Evolutionary conservation across 2,888 invertebrate genomes (phyloP).

Genomic region (Xestoiulus laeticollis): DNA sequence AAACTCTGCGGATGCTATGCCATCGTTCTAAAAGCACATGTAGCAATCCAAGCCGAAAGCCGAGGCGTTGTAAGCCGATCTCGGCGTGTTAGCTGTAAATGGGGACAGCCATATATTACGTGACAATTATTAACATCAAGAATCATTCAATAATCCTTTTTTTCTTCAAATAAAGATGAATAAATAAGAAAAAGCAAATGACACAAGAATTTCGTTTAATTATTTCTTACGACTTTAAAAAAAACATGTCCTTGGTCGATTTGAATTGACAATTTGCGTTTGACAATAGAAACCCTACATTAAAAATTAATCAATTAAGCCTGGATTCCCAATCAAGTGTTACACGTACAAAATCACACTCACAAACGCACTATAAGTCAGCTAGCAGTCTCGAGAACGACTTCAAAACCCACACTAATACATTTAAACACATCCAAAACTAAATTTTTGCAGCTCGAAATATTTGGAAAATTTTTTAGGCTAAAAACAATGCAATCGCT

Average conservation of each 20-base stretch:
- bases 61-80: too few species aligned
- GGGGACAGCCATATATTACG: too few species aligned
- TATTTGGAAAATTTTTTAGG: neutral
- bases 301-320: conserved; percentile 3
- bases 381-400: neutral
- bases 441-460: neutral
- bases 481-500: neutral
- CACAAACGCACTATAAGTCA: neutral
- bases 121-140: too few species aligned
- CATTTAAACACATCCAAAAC: conserved; percentile 21
- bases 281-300: neutral
- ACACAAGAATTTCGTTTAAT: neutral
- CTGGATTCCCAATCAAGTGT: conserved; percentile 13
- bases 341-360: conserved; percentile 2
- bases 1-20: neutral
- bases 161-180: neutral
- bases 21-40: too few species aligned
- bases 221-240: neutral
- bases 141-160: too few species aligned
- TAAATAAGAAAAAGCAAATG: neutral
- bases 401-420: neutral
- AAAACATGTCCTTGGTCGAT: neutral
- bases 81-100: too few species aligned
- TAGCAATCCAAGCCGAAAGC: too few species aligned
- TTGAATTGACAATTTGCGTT: neutral